Evolutionary conservation across 2,113 vertebrate species (phyloP), one percentile per base, ranked within the genome.

Genomic region (Scomber japonicus): DNA sequence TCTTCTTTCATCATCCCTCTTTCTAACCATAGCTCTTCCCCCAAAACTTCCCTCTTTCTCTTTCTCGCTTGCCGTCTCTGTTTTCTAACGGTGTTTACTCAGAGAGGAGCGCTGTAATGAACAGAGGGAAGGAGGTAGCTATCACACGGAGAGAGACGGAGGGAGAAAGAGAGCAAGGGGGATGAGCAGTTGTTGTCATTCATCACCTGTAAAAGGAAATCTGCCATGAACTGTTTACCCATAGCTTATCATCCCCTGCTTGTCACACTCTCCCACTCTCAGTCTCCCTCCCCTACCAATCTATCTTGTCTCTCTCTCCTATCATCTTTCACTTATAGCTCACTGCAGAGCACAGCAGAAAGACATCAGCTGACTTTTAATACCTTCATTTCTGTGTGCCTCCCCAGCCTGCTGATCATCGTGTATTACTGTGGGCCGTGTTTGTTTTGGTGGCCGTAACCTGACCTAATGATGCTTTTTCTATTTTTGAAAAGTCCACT

Each of bases 141-240:
- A 70, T 87, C 70, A 51, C 53, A 81, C 14, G 55, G 67, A 60
- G 73, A 65, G 66, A 70, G 65, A 71, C 44, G 35, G 72, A 24
- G 53, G 61, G 61, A 57, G 65, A 67, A 65, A 82, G 54, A 48
- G 71, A 77, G 75, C 1, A 75, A 46, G 72, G 77, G 44, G 77
- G 76, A 54, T 59, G 70, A 87, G 84, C 82, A 46, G 87, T 85
- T 91, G 90, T 91, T 94, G 91, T 92, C 88, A 93, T 94, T 91
- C 89, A 92, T 92, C 92, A 92, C 85, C 85, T 83, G 87, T 70
- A 83, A 89, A 88, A 81, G 80, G 80, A 91, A 92, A 91, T 93
- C 89, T 91, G 88, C 85, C 69, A 62, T 90, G 84, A 94, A 92
- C 92, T 91, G 88, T 90, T 94, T 92, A 90, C 88, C 88, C 91